Percentiles rank a stretch among this genome's conserved stretches.
Conservation (phyloP, 2,113 vertebrate species). For the Chaetodon trifascialis region DNA sequence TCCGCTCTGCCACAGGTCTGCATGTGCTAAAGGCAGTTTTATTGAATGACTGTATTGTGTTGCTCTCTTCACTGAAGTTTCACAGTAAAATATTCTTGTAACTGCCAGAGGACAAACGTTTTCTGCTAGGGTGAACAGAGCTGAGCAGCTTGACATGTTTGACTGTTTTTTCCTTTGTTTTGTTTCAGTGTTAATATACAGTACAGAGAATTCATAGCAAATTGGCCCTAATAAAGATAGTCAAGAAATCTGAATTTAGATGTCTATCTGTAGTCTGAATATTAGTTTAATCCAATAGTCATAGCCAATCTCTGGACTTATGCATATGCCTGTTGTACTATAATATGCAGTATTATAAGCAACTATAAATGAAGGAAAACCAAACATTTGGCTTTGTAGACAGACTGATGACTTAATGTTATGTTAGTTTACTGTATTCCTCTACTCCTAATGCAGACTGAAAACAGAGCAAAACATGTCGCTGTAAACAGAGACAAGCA, state of each 20-base stretch:
- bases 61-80: background rate
- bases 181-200: background rate
- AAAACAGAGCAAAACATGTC: conserved; percentile 35
- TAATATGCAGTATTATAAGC: background rate
- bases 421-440: background rate
- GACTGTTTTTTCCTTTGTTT: no score
- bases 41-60: background rate
- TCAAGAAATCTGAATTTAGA: background rate
- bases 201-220: background rate
- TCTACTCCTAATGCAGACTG: background rate
- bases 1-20: background rate
- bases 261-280: background rate
- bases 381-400: no score
- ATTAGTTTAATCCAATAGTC: background rate
- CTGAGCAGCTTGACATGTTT: background rate
- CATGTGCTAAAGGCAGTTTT: background rate
- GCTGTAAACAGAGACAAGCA: conserved; percentile 31
- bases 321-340: background rate
- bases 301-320: background rate
- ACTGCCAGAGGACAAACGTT: background rate
- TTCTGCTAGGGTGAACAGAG: background rate
- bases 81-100: background rate
- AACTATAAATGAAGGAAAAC: background rate
- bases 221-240: background rate
- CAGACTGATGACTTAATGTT: background rate